Evolutionary conservation across 2,888 invertebrate species (phyloP), one percentile per base, ranked within the genome.

Genomic region (Polietes domitor): DNA sequence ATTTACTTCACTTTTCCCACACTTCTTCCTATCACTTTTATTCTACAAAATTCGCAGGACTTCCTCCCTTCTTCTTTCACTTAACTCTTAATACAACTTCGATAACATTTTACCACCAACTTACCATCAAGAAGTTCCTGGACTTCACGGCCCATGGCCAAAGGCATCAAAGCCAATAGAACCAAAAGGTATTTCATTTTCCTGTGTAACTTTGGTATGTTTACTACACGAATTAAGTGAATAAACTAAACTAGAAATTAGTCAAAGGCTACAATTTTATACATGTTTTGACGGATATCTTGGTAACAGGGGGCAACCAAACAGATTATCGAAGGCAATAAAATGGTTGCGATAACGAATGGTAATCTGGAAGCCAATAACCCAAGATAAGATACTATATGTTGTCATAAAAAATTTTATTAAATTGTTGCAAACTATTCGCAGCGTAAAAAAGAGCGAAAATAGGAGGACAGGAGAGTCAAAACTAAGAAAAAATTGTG

Each of bases 131-230:
- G 21, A 17, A 55, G 28, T 43, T 85, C 77, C 17, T 70, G 61
- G 37, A 83, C 32, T 24, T 61, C 28, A 41, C 47, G 65, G 32
- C 76, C 82, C 17, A 37, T 41, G 12, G 76, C 73, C 12, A 83
- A 9, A 12, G 87, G 86, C 50, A 86, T 37, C 2, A 86, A 32
- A 71, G 87, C 88, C 74, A 87, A 78, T 12, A 88, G 70, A n/a
- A 86, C 80, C 19, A 87, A n/a, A 19, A 87, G 80, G 47, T 82
- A 68, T 61, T 88, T 87, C 87, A 88, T 88, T 61, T 43, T 72
- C 15, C 5, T 17, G 3, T 41, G 17, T 41, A 61, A n/a, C 55
- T 21, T 1, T 21, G 9, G 15, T 32, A 63, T 72, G 61, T 72
- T 75, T 19, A 21, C 68, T 21, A 41, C 10, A 53, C 61, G 72